Evolutionary conservation across 1,140 invertebrate species (phyloP).

Genomic region (Drosophila sechellia): DNA sequence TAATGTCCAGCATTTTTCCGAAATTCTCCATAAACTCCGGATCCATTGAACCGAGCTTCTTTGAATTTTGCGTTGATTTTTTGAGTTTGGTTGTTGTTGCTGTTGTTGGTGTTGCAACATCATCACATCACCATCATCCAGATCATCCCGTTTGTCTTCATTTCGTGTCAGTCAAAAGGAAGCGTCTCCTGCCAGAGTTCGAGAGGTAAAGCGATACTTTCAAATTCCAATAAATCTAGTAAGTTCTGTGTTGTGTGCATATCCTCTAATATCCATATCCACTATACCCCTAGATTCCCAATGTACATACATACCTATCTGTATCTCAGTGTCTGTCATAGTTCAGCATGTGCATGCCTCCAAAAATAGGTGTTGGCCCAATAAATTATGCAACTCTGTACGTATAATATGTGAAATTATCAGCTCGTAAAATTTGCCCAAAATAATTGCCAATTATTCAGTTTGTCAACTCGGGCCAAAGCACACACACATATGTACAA

Average conservation of each 20-base stretch:
- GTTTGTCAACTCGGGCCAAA: constrained; percentile 67
- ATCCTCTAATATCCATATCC: too few species aligned
- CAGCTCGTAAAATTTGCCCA: constrained; percentile 75
- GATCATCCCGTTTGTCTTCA: constrained; percentile 67
- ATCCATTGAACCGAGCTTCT: constrained; percentile 61
- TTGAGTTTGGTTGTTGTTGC: constrained; percentile 60
- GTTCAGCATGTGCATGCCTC: constrained; percentile 74
- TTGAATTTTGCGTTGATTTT: constrained; percentile 68
- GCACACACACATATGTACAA: constrained; percentile 5
- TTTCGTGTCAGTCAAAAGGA: constrained; percentile 79
- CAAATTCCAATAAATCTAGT: constrained; percentile 76
- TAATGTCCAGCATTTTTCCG: constrained; percentile 1
- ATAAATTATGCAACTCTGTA: constrained; percentile 49
- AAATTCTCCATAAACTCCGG: constrained; percentile 33
- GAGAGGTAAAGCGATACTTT: constrained; percentile 73
- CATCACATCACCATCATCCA: constrained; percentile 58
- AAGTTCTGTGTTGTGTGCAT: constrained; percentile 75
- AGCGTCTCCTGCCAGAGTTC: constrained; percentile 56
- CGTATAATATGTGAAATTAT: constrained; percentile 79
- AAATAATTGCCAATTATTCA: constrained; percentile 82
- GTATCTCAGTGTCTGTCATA: constrained; percentile 34
- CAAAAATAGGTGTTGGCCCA: constrained; percentile 17
- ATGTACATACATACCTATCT: constrained; percentile 42
- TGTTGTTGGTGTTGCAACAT: constrained; percentile 61
- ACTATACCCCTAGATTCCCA: constrained; percentile 33